A percentile compares a stretch with the other conserved stretches of the same genome.
Evolutionary conservation across 1,140 invertebrate species (phyloP).

Genomic region (Agraylea sexmaculata): DNA sequence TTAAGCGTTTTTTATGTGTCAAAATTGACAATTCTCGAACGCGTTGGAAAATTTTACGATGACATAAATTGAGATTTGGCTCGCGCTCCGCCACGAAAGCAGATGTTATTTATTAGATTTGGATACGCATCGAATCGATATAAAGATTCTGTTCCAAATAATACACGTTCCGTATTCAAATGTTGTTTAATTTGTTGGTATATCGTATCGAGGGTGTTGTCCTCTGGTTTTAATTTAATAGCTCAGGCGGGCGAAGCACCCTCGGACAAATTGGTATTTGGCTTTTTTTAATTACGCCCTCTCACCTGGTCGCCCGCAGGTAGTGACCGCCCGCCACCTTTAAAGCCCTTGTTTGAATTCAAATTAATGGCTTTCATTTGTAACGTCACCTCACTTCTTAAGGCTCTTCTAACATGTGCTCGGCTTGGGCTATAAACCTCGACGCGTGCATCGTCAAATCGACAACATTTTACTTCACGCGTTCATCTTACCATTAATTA

Average conservation of each 20-base stretch:
- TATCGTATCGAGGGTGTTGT: background rate
- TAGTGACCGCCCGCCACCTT: background rate
- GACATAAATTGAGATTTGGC: too few relatives aligned
- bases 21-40: too few relatives aligned
- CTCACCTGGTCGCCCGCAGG: background rate
- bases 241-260: background rate
- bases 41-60: too few relatives aligned
- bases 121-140: too few relatives aligned
- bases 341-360: slow-evolving; percentile 1
- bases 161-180: too few relatives aligned
- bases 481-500: background rate
- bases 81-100: too few relatives aligned
- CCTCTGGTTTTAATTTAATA: slow-evolving; percentile 1
- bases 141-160: too few relatives aligned
- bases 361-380: slow-evolving; percentile 10
- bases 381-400: slow-evolving; percentile 2
- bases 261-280: slow-evolving; percentile 6
- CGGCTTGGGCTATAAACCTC: slow-evolving; percentile 6
- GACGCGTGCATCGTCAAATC: background rate
- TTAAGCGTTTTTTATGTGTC: too few relatives aligned
- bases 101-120: too few relatives aligned
- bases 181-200: too few relatives aligned
- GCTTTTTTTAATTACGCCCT: slow-evolving; percentile 4
- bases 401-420: slow-evolving; percentile 6
- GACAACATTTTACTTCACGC: background rate